Evolutionary conservation across 2,797 vertebrate genomes (phyloP).

Genomic region (Enteromius radiatus): DNA sequence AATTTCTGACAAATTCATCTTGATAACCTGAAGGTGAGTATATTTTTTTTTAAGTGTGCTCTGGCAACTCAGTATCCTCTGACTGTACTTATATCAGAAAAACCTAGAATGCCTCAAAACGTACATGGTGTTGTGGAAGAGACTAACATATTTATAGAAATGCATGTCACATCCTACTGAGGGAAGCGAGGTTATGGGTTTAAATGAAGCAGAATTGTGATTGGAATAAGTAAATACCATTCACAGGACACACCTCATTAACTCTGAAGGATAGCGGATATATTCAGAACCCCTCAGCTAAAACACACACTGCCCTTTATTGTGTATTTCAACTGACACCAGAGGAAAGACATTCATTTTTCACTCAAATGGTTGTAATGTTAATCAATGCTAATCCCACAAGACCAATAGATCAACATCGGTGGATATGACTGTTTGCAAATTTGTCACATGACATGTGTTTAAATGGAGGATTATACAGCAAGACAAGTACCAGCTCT

Average conservation of each 20-base stretch:
- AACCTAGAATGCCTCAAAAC: conserved; percentile 8
- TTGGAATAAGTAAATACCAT: conserved; percentile 32
- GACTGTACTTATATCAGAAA: neutral
- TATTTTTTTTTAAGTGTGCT: neutral
- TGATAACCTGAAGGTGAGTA: neutral
- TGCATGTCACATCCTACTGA: conserved; percentile 22
- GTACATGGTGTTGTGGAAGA: neutral
- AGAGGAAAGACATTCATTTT: neutral
- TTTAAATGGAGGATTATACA: conserved; percentile 15
- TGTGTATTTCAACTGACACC: neutral
- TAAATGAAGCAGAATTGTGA: conserved; percentile 36
- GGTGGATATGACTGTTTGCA: neutral
- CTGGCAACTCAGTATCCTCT: neutral
- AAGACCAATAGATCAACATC: neutral
- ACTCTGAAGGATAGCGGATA: conserved; percentile 20
- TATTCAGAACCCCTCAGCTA: conserved; percentile 16
- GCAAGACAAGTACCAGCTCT: neutral
- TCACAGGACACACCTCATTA: conserved; percentile 7
- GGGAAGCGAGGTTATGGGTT: conserved; percentile 40
- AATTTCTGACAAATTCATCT: neutral
- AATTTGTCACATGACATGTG: neutral
- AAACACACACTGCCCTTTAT: neutral
- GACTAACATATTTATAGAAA: conserved; percentile 15
- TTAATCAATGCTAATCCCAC: conserved; percentile 10
- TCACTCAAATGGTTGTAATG: neutral